phyloP scores from a whole-genome alignment of 2,113 vertebrate species.

The Talpa occidentalis region DNA sequence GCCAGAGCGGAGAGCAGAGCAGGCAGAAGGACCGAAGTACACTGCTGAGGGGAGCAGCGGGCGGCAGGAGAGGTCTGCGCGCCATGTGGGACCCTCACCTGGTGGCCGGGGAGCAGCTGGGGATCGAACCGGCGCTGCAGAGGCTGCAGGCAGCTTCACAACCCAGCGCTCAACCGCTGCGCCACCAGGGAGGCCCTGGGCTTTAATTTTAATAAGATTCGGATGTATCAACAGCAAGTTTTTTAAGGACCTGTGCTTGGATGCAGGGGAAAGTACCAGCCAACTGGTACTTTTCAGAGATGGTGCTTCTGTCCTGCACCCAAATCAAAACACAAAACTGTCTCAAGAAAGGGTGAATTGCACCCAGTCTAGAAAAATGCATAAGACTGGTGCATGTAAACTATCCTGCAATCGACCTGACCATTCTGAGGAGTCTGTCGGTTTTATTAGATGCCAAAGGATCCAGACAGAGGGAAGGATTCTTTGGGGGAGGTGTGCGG shows the following conservation, averaged over 20 bases:
- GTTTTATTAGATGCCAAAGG: background rate
- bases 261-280: fast-evolving
- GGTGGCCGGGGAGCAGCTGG: no score
- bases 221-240: background rate
- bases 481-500: no score
- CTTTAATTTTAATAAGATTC: background rate
- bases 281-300: background rate
- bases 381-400: background rate
- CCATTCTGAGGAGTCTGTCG: background rate
- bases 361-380: background rate
- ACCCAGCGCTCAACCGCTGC: no score
- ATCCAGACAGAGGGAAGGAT: background rate
- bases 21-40: no score
- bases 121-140: no score
- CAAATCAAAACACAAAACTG: background rate
- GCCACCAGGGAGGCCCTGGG: no score
- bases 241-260: background rate
- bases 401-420: background rate
- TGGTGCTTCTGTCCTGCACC: background rate
- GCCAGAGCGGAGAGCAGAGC: no score
- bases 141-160: no score
- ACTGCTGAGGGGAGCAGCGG: no score
- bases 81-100: no score
- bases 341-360: background rate
- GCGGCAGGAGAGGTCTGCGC: no score